Evolutionary conservation across 2,113 vertebrate genomes (phyloP).

Genomic region (Neoarius graeffei): DNA sequence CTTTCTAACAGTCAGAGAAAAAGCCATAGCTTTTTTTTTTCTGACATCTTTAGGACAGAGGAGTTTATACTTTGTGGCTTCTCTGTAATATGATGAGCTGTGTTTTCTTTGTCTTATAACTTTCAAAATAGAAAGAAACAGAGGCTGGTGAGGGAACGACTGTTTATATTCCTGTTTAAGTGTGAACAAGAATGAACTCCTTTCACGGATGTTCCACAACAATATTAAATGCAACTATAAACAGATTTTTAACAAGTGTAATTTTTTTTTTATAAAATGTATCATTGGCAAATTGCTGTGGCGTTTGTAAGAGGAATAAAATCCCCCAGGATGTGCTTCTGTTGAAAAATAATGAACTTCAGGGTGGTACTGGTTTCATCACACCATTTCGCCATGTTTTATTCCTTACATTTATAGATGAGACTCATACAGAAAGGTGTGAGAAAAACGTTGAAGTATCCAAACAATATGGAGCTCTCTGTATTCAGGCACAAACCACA

Average conservation of each 20-base stretch:
- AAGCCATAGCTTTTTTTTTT: background rate
- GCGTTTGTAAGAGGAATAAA: background rate
- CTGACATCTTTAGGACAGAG: background rate
- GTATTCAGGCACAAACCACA: constrained; percentile 20
- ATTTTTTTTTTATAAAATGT: background rate
- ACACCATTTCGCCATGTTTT: background rate
- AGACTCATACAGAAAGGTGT: background rate
- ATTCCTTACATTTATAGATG: background rate
- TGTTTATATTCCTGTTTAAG: background rate
- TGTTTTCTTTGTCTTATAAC: background rate
- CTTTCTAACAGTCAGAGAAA: background rate
- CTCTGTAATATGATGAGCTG: background rate
- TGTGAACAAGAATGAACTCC: background rate
- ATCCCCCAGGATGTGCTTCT: background rate
- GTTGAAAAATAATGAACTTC: background rate
- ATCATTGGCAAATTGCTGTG: background rate
- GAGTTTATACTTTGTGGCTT: background rate
- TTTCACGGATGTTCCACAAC: background rate
- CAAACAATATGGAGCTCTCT: constrained; percentile 11
- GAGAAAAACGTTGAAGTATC: background rate
- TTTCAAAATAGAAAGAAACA: background rate
- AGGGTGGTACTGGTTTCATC: background rate
- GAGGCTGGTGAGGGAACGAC: background rate
- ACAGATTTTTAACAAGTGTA: background rate
- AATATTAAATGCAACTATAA: background rate